Evolutionary conservation across 2,888 invertebrate genomes (phyloP), one percentile per base, ranked within the genome.

Genomic region (Ichneumoninae sp.): DNA sequence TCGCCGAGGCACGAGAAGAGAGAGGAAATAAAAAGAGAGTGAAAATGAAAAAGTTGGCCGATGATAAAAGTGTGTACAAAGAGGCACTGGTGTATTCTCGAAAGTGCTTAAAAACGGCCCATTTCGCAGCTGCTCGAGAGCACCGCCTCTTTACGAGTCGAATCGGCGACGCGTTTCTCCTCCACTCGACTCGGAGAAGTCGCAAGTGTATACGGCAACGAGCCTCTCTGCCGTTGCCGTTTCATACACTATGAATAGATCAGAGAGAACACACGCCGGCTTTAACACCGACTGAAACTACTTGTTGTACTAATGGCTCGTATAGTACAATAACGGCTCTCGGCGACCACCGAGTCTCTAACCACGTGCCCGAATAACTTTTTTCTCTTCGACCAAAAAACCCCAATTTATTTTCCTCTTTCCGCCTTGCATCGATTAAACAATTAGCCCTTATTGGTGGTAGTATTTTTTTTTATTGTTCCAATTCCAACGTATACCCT

Each of bases 171-270:
- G 13, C 63, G 63, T 30, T 63, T 57, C 26, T 63, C 22, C 22
- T 63, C 63, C 13, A 50, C 75, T 63, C 50, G 44, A 63, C 22
- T 44, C 60, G 33, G 50, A 36, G 44, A 65, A 65, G 30, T 65
- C 75, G 50, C 33, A 65, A 75, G 65, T 65, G 75, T 63, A 47
- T 47, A 10, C 22, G 22, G 26, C 57, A 50, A 19, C 7, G 40
- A 65, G 47, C 22, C 75, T 13, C 33, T 5, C 60, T 40, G 33
- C n/a, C 10, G 50, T 40, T 26, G 52, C 16, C 22, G 85, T 60
- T 66, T 70, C 50, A 71, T 84, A 86, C 86, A 89, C 92, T 91
- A 91, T 91, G 90, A 91, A 92, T 92, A 92, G 92, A 92, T 90
- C 89, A 86, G 87, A 91, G 88, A 79, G 82, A 85, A 81, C 84